Evolutionary conservation across 1,140 invertebrate species (phyloP), one percentile per base, ranked within the genome.

Genomic region (Monomorium pharaonis): DNA sequence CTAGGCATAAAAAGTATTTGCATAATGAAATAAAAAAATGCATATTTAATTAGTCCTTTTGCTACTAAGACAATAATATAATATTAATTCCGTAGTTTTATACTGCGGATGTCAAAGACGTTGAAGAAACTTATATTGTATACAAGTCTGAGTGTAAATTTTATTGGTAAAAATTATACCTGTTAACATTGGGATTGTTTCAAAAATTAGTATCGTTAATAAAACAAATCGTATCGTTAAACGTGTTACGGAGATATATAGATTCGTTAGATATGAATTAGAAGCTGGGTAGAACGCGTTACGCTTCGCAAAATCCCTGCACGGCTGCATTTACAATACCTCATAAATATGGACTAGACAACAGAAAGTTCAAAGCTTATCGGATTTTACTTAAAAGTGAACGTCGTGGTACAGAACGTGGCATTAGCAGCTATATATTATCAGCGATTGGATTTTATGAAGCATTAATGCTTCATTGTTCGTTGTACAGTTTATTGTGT

Each of bases 281-380:
- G 21, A 69, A 69, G 14, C 42, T 16, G 21, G 21, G 42, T 63
- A 37, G 10, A 44, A 30, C 21, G 14, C 65, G 3, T 51, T 30
- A 44, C n/a, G 0, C 24, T 70, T 49, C 27, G 14, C 49, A 37
- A 30, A n/a, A n/a, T n/a, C 21, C 4, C 14, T 18, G 30, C 18
- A 37, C 30, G 7, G 21, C n/a, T 37, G 33, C 18, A 37, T 75
- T 75, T 24, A 75, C 72, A 42, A 75, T 75, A 42, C 33, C 51
- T 75, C 72, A 75, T 75, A 75, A 75, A 75, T 75, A 75, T 58
- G 51, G 33, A 75, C 33, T 58, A 75, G 70, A 75, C 70, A 58
- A 75, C 30, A 16, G 51, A 75, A 75, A 58, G 72, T 75, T 75
- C 33, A 75, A 75, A 75, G 72, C 72, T 74, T 75, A 75, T 75